Evolutionary conservation across 2,797 vertebrate species (phyloP), one percentile per base, ranked within the genome.

Genomic region (Sebastes baramenuke): DNA sequence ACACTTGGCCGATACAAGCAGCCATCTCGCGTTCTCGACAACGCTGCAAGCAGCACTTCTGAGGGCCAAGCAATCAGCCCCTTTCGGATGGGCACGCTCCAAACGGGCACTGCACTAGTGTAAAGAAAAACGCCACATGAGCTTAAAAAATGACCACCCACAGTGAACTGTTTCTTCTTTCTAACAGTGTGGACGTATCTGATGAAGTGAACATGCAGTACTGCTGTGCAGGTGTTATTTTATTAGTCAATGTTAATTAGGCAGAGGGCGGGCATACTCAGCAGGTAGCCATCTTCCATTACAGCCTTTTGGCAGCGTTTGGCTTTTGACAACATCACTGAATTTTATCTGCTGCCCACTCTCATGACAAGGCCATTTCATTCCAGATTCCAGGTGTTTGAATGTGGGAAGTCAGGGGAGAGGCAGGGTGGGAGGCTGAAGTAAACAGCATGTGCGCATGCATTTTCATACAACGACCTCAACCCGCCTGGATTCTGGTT

Each of bases 401-500:
- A 76, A 90, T 88, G 91, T 93, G 88, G 87, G 88, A 89, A 91
- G 93, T 88, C 88, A 89, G 88, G 81, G 77, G 52, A 87, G 61
- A 76, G 68, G 72, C 82, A 77, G 82, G 91, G 92, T 94, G 89
- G 91, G 93, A 92, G 86, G 88, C 83, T 89, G 87, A 73, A 93
- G 93, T 91, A 93, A 95, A 93, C 94, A 95, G 92, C 93, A 94
- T 94, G 94, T 94, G 93, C 92, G 87, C 85, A 86, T 90, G 81
- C 82, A 88, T 93, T 93, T 93, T 89, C 75, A 92, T 92, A 72
- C 68, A 83, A 85, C 49, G 72, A 87, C 87, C 85, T 87, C 82
- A 87, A 84, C 81, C 79, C 80, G 86, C 69, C 78, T 80, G 75
- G 79, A 85, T 83, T 82, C 64, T 70, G 11, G 38, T 71, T 93